Percentiles rank a stretch among this genome's conserved stretches.
Conservation (phyloP, 1,140 invertebrate genomes). For the Dermatophagoides farinae region DNA sequence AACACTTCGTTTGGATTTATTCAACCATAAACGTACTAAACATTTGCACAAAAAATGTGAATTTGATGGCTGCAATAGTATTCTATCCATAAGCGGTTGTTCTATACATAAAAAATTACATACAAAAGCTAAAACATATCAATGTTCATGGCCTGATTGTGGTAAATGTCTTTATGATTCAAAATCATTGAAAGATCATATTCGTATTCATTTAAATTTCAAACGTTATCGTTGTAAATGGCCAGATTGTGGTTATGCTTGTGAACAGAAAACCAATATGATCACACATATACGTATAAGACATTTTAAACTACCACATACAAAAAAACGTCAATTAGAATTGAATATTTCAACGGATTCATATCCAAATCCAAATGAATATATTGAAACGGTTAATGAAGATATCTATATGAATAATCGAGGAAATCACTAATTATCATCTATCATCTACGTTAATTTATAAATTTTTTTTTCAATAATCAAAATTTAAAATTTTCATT, state of each 20-base stretch:
- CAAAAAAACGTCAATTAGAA: not conserved
- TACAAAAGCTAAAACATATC: no score
- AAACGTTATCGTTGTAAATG: not conserved
- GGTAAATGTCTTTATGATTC: not conserved
- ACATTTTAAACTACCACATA: not conserved
- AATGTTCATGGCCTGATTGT: not conserved
- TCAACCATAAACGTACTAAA: no score
- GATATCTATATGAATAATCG: not conserved
- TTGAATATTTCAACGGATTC: not conserved
- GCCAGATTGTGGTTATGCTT: constrained; percentile 3
- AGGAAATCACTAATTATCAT: no score
- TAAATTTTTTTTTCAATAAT: no score
- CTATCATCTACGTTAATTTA: no score
- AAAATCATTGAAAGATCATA: not conserved
- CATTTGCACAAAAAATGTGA: no score
- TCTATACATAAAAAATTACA: no score
- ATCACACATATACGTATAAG: not conserved
- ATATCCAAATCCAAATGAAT: not conserved
- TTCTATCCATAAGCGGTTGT: no score
- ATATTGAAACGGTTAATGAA: not conserved
- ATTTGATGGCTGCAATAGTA: no score
- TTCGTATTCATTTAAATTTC: not conserved
- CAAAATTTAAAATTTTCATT: no score
- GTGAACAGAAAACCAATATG: not conserved
- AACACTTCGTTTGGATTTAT: no score